phyloP scores from a whole-genome alignment of 2,113 vertebrate genomes.

The Copsychus sechellarum region DNA sequence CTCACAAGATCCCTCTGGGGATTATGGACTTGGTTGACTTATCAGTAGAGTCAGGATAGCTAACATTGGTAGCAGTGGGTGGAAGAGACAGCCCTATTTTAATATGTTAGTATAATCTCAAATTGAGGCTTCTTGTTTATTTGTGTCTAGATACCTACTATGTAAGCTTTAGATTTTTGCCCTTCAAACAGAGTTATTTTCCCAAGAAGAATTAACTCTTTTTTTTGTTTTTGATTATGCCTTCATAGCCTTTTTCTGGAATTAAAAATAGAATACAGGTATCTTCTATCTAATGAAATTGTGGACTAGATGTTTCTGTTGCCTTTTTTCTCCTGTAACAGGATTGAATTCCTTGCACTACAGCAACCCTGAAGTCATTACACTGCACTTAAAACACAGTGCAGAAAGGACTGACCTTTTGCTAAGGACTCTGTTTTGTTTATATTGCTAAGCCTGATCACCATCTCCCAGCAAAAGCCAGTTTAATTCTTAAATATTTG shows the following conservation, averaged over 20 bases:
- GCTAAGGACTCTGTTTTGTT: background rate
- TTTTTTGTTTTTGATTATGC: background rate
- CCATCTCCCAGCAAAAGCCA: background rate
- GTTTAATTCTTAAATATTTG: constrained; percentile 1
- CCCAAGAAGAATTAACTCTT: background rate
- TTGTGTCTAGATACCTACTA: background rate
- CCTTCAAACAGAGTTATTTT: background rate
- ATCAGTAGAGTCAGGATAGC: background rate
- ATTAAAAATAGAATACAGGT: background rate
- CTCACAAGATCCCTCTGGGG: background rate
- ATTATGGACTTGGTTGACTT: background rate
- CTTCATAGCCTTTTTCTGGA: background rate
- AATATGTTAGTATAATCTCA: background rate
- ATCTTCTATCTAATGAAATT: background rate
- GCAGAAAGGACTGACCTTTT: background rate
- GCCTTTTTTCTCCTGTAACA: background rate
- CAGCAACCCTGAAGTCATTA: background rate
- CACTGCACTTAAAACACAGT: background rate
- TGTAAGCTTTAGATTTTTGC: background rate
- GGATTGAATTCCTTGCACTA: constrained; percentile 4
- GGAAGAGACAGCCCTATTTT: background rate
- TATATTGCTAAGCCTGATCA: background rate
- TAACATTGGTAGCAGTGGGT: background rate
- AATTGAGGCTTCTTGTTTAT: background rate
- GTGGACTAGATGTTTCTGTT: background rate